These are phyloP conservation scores for Coracopsis vasa DNA, from an alignment of 2,113 vertebrate species.

Conservation along the genomic window DNA sequence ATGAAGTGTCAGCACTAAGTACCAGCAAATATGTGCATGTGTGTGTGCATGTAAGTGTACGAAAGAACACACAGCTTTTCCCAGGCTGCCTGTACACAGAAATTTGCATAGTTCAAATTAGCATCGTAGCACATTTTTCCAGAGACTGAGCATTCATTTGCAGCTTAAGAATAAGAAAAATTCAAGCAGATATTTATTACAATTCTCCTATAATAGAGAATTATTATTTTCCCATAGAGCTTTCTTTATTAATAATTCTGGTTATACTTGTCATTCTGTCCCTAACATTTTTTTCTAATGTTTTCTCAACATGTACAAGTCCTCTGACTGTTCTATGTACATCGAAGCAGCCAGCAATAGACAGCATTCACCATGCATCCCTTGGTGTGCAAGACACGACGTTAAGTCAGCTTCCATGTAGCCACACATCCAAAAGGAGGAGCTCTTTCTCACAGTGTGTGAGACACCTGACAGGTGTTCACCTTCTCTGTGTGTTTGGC, in stretches of 20 bases:
- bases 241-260: neutral
- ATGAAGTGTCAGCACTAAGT: neutral
- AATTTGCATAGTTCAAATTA: neutral
- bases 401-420: neutral
- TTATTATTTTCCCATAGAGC: neutral
- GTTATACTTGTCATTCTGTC: neutral
- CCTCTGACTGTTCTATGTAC: neutral
- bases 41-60: neutral
- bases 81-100: neutral
- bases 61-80: neutral
- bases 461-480: neutral
- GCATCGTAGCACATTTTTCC: neutral
- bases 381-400: neutral
- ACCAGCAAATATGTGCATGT: no score
- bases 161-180: neutral
- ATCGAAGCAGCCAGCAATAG: neutral
- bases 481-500: fast-evolving
- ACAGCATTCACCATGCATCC: neutral
- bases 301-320: neutral
- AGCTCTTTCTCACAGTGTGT: neutral
- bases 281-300: neutral
- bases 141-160: neutral
- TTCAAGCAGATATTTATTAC: neutral
- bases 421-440: no score
- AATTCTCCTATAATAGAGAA: neutral